Evolutionary conservation across 2,797 vertebrate genomes (phyloP).

Genomic region (Galaxias olidus): DNA sequence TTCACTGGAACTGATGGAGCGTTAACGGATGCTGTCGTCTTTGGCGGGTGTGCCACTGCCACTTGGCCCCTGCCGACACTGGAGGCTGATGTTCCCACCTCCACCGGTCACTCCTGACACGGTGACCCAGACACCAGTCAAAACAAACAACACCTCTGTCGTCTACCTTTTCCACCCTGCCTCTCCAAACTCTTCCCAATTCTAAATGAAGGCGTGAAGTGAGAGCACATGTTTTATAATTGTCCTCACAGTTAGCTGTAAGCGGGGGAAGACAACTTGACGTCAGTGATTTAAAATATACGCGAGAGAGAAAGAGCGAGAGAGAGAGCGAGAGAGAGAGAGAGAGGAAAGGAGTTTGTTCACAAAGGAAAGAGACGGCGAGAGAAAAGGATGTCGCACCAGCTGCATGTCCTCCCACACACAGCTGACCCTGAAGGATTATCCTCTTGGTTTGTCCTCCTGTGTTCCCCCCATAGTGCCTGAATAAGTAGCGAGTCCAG

Average conservation of each 20-base stretch:
- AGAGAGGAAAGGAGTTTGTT: neutral
- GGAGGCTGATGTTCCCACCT: slow-evolving; percentile 9
- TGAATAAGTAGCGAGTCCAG: slow-evolving; percentile 50
- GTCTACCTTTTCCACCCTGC: too few species aligned
- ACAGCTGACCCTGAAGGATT: slow-evolving; percentile 75
- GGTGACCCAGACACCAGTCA: too few species aligned
- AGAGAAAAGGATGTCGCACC: slow-evolving; percentile 32
- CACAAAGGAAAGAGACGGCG: neutral
- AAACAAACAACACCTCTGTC: too few species aligned
- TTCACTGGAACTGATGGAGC: slow-evolving; percentile 23
- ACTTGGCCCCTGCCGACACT: slow-evolving; percentile 3
- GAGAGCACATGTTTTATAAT: too few species aligned
- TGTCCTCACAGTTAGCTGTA: too few species aligned
- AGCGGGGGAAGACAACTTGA: slow-evolving; percentile 30
- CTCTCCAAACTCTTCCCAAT: too few species aligned
- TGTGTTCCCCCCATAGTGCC: slow-evolving; percentile 47
- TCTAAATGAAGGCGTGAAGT: too few species aligned
- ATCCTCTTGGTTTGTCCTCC: slow-evolving; percentile 46
- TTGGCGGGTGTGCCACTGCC: slow-evolving; percentile 28
- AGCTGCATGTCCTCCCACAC: slow-evolving; percentile 72
- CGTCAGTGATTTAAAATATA: neutral
- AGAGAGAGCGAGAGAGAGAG: slow-evolving; percentile 1
- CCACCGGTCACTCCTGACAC: too few species aligned
- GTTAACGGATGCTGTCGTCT: slow-evolving; percentile 16
- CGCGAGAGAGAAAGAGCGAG: slow-evolving; percentile 2